Evolutionary conservation across 2,888 invertebrate genomes (phyloP).

Genomic region (Apamea sordens): DNA sequence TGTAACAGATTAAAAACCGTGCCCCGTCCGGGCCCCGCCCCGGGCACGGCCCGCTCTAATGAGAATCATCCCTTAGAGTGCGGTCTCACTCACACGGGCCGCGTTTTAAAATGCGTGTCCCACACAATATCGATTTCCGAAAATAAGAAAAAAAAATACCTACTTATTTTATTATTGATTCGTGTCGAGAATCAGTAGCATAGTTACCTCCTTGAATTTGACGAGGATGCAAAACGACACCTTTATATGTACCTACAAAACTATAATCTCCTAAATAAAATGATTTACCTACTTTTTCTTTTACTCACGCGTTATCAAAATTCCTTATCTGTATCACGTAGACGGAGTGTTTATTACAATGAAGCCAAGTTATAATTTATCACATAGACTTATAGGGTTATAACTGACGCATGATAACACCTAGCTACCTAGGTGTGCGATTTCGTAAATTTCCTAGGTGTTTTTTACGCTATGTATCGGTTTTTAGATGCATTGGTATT

Average conservation of each 20-base stretch:
- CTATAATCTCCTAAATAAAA: neutral
- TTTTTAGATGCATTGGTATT: neutral
- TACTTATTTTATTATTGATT: no score
- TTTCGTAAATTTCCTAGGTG: slow-evolving; percentile 1
- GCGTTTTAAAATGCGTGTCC: no score
- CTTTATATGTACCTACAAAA: neutral
- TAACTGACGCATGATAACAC: slow-evolving; percentile 19
- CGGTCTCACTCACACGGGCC: no score
- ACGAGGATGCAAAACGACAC: no score
- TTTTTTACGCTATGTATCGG: neutral
- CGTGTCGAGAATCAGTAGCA: no score
- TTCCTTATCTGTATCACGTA: slow-evolving; percentile 44
- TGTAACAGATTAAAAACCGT: no score
- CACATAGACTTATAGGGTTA: slow-evolving; percentile 2
- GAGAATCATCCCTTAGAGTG: no score
- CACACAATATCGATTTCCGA: no score
- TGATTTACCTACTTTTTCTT: neutral
- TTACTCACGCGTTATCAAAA: slow-evolving; percentile 19
- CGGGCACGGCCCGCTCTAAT: no score
- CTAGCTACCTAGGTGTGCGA: neutral
- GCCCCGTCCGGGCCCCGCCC: no score
- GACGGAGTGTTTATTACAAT: slow-evolving; percentile 21
- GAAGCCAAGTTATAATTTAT: slow-evolving; percentile 10
- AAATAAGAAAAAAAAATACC: no score
- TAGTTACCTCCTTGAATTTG: no score